These are phyloP conservation scores for Virgularia gustaviana DNA, from an alignment of 92 coral and sea anemone genomes.

Conservation along the genomic window DNA sequence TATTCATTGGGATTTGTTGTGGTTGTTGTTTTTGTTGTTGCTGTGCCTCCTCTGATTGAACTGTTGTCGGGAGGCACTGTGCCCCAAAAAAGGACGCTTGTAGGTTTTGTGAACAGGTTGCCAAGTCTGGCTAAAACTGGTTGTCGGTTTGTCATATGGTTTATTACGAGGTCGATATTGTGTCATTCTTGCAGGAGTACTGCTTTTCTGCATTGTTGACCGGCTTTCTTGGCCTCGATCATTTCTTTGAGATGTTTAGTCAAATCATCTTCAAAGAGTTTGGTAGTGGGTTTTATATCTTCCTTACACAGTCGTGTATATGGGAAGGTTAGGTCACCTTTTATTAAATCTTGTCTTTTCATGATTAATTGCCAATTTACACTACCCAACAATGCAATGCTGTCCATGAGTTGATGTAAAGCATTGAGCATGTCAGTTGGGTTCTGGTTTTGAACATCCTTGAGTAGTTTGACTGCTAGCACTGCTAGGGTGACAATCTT, in stretches of 20 bases:
- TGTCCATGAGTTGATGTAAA: slow-evolving; percentile 54
- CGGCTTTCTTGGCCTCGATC: slow-evolving; percentile 23
- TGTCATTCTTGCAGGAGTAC: neutral
- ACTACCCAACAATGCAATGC: slow-evolving; percentile 48
- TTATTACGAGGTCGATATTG: neutral
- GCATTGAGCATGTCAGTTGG: slow-evolving; percentile 37
- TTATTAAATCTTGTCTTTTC: slow-evolving; percentile 49
- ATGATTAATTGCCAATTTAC: slow-evolving; percentile 37
- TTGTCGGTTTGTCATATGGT: neutral
- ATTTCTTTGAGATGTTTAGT: slow-evolving; percentile 39
- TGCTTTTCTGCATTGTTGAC: slow-evolving; percentile 5
- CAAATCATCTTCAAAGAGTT: slow-evolving; percentile 51
- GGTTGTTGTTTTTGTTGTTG: slow-evolving; percentile 5
- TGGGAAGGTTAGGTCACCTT: slow-evolving; percentile 45
- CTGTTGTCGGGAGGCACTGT: neutral
- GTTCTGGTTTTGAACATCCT: slow-evolving; percentile 31
- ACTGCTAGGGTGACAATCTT: slow-evolving; percentile 42
- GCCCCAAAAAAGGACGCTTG: neutral
- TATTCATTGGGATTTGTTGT: slow-evolving; percentile 21
- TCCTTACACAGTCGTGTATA: slow-evolving; percentile 50
- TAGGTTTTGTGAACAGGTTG: neutral
- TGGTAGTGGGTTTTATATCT: slow-evolving; percentile 36
- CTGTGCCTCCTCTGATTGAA: neutral
- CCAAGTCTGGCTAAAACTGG: slow-evolving; percentile 2
- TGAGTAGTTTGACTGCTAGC: slow-evolving; percentile 43